Conservation (phyloP, 1,140 invertebrate species). For the Odontomachus brunneus region DNA sequence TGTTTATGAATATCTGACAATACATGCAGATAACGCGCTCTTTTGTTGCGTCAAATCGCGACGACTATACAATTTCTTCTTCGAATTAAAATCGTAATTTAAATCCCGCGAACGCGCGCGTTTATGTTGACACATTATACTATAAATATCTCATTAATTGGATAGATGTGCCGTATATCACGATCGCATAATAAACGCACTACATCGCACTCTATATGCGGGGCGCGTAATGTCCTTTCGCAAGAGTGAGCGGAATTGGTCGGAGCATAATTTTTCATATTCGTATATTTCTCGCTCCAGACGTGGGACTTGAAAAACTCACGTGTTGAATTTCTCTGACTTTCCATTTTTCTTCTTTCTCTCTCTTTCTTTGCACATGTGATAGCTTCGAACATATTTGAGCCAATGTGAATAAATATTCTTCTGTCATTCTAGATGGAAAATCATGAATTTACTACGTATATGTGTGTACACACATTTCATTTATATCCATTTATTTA, state of each 20-base stretch:
- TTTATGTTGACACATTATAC: background rate
- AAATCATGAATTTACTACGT: too few relatives aligned
- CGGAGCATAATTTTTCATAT: background rate
- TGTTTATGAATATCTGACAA: too few relatives aligned
- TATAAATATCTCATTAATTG: slow-evolving; percentile 1
- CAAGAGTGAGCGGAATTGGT: background rate
- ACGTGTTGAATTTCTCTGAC: background rate
- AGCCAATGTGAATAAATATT: too few relatives aligned
- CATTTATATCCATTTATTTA: too few relatives aligned
- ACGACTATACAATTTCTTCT: too few relatives aligned
- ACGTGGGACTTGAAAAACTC: background rate
- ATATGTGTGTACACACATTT: too few relatives aligned
- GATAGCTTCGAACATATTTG: too few relatives aligned
- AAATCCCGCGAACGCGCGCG: background rate
- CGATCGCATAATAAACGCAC: background rate
- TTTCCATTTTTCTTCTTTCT: too few relatives aligned
- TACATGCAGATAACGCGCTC: background rate
- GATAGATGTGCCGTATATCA: background rate
- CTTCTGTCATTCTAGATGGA: too few relatives aligned
- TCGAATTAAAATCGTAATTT: background rate
- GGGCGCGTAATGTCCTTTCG: background rate
- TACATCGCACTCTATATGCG: background rate
- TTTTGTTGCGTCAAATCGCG: background rate
- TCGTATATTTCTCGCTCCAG: background rate
- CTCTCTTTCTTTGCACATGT: too few relatives aligned